Evolutionary conservation across 2,797 vertebrate genomes (phyloP), one percentile per base, ranked within the genome.

Genomic region (Gymnoscopelus microlampas): DNA sequence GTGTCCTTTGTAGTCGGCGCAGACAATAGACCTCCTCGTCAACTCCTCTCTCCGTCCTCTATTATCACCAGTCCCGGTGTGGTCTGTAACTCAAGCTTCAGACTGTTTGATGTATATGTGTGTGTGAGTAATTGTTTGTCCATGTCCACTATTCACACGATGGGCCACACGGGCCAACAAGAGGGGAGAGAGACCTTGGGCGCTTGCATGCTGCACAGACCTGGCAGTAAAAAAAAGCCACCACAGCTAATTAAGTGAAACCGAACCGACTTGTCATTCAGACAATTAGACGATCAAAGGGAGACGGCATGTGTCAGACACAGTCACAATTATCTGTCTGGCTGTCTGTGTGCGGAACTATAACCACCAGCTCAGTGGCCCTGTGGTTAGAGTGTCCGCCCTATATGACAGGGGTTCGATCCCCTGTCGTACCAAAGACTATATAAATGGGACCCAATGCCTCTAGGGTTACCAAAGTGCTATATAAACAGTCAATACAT

Each of bases 1-100:
- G 75, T 74, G 81, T 58, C 70, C 80, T 79, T 69, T 81, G 74
- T 73, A 32, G 56, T 68, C 35, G 0, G 1, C 9, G 48, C 65
- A 53, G 24, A 79, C 61, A 76, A 76, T 76, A 47, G 60, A 48
- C 68, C 19, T 60, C 48, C 39, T 48, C 3, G n/a, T 8, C 53
- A 1, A 44, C 71, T 75, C 80, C 10, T 53, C n/a, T n/a, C n/a
- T n/a, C 29, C 74, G 74, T 77, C 74, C 3, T 48, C 15, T 35
- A 3, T 71, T 72, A 77, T 76, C 63, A 48, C 6, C 19, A 4
- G 15, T 13, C 6, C 7, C 2, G n/a, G 19, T 53, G 66, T 55
- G 63, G 70, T 58, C 32, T 55, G 83, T 75, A 85, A 82, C 62
- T 8, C 32, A 73, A 75, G 61, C 71, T 80, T 19, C 50, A 64